phyloP scores from a whole-genome alignment of 2,113 vertebrate genomes.

The Martes martes region DNA sequence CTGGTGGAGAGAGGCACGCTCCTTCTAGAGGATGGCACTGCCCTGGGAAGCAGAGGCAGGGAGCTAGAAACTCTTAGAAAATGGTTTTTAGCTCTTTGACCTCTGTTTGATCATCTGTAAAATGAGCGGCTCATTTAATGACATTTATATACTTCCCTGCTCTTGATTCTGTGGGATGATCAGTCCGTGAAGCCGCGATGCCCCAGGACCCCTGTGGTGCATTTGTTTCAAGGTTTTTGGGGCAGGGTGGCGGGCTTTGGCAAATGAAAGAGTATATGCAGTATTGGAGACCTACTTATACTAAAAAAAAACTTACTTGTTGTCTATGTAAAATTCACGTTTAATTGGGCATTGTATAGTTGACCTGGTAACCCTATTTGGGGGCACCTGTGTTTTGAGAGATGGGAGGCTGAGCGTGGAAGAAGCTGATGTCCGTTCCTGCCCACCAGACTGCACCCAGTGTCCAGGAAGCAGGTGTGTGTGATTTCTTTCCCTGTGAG shows the following conservation, averaged over 20 bases:
- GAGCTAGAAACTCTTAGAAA: not conserved
- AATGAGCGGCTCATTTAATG: conserved; percentile 6
- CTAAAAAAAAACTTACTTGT: not conserved
- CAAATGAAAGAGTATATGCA: not conserved
- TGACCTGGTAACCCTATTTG: not conserved
- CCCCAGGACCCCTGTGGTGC: not conserved
- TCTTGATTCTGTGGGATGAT: not conserved
- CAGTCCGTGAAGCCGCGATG: not conserved
- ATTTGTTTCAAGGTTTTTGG: not conserved
- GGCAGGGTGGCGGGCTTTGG: not conserved
- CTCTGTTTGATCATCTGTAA: conserved; percentile 24
- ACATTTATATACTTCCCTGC: not conserved
- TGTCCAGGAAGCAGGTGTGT: not conserved
- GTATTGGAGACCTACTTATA: not conserved
- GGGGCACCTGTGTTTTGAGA: not conserved
- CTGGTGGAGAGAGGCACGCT: not conserved
- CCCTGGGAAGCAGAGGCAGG: not conserved
- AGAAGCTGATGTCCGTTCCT: not conserved
- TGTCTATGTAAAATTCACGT: not conserved
- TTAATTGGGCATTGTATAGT: not conserved
- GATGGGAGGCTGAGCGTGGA: not conserved
- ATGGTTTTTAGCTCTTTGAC: not conserved
- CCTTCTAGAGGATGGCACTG: not conserved
- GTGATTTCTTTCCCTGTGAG: not conserved
- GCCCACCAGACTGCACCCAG: not conserved